These are phyloP conservation scores for Drosophila anomelani DNA, from an alignment of 2,888 invertebrate species.

Conservation along the genomic window DNA sequence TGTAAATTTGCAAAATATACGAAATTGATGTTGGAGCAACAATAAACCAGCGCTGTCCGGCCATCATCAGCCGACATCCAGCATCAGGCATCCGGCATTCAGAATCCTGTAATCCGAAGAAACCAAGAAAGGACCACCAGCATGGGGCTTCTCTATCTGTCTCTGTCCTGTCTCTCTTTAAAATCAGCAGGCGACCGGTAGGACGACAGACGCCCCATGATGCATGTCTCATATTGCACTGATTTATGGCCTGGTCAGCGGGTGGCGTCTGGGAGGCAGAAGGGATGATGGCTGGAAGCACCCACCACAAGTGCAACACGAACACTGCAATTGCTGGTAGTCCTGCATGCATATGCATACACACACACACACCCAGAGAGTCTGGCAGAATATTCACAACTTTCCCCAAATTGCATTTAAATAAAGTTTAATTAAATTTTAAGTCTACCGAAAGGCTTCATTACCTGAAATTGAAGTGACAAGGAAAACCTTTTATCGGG, in stretches of 20 bases:
- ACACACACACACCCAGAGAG: neutral
- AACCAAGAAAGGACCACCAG: conserved; percentile 37
- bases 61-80: conserved; percentile 15
- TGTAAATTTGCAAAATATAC: conserved; percentile 52
- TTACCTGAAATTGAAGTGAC: conserved; percentile 31
- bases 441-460: conserved; percentile 14
- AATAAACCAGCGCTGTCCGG: conserved; percentile 41
- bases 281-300: conserved; percentile 1
- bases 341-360: neutral
- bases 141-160: conserved; percentile 19
- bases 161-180: neutral
- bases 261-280: conserved; percentile 18
- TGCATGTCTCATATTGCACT: conserved; percentile 70
- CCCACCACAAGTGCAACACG: conserved; percentile 25
- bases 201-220: conserved; percentile 52
- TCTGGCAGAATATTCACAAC: conserved; percentile 5
- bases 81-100: conserved; percentile 10
- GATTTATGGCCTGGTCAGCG: conserved; percentile 61
- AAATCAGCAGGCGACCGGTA: conserved; percentile 42
- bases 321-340: conserved; percentile 31
- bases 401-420: conserved; percentile 36
- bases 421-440: conserved; percentile 37
- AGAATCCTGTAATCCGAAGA: conserved; percentile 43
- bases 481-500: conserved; percentile 31
- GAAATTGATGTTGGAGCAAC: conserved; percentile 46